A percentile compares a stretch with the other conserved stretches of the same genome.
Evolutionary conservation across 2,113 vertebrate genomes (phyloP).

Genomic region (Oncorhynchus kisutch): DNA sequence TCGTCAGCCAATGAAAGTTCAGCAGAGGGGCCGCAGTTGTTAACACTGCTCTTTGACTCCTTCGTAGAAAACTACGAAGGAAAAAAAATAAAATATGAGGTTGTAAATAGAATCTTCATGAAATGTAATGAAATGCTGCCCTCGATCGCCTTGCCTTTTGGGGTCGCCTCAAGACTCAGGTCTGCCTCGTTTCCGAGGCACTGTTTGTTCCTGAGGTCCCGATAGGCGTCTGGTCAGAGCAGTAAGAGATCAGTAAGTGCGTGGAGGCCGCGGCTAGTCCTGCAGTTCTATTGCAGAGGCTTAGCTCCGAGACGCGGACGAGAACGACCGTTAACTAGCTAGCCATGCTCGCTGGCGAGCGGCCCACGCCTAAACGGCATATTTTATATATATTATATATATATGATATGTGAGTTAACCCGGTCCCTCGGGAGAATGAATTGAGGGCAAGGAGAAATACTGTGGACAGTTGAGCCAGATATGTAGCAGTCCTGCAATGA

Average conservation of each 20-base stretch:
- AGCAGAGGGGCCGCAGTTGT: constrained; percentile 72
- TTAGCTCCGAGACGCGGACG: constrained; percentile 51
- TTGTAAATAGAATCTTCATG: constrained; percentile 82
- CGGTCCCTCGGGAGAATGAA: constrained; percentile 69
- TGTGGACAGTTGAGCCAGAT: neutral
- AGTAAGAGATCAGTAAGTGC: constrained; percentile 68
- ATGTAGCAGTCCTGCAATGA: constrained; percentile 34
- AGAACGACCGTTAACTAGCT: constrained; percentile 37
- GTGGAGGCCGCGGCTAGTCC: constrained; percentile 66
- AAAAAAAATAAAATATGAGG: constrained; percentile 61
- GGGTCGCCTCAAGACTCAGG: neutral
- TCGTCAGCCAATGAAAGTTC: constrained; percentile 39
- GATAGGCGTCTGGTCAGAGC: constrained; percentile 44
- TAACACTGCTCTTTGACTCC: constrained; percentile 75
- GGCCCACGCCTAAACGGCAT: constrained; percentile 72
- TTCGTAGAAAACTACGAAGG: constrained; percentile 49
- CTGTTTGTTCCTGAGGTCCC: neutral
- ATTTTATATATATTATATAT: constrained; percentile 85
- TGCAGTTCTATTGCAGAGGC: constrained; percentile 79
- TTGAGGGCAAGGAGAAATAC: constrained; percentile 31
- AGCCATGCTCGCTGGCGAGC: constrained; percentile 65
- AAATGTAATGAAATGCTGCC: constrained; percentile 67
- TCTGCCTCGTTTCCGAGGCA: neutral
- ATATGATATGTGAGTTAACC: constrained; percentile 84
- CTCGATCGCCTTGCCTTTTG: constrained; percentile 52